Evolutionary conservation across 2,888 invertebrate genomes (phyloP).

Genomic region (Coenonympha arcania): DNA sequence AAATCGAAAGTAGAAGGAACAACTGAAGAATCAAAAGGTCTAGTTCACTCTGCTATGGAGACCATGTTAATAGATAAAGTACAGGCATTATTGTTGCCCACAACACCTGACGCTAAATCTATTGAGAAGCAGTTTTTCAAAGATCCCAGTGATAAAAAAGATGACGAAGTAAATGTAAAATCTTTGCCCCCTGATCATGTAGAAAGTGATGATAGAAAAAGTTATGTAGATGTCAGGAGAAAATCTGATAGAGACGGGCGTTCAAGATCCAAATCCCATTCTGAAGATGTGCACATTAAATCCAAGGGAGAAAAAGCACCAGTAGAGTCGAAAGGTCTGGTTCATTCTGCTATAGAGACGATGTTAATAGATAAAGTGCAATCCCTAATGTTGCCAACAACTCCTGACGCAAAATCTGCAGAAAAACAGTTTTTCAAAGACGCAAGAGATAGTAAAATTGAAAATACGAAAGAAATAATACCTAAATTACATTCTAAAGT

Average conservation of each 20-base stretch:
- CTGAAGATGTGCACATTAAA: neutral
- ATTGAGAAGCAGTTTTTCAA: slow-evolving; percentile 52
- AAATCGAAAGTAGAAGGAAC: slow-evolving; percentile 8
- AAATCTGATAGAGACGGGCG: neutral
- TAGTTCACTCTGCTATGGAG: slow-evolving; percentile 72
- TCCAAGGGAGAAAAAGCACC: slow-evolving; percentile 17
- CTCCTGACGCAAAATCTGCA: slow-evolving; percentile 44
- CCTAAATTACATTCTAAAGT: no score
- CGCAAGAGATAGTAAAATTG: slow-evolving; percentile 39
- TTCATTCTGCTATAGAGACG: slow-evolving; percentile 73
- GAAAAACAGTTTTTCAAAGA: slow-evolving; percentile 55
- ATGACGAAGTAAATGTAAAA: no score
- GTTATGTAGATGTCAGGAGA: neutral
- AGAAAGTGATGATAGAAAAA: neutral
- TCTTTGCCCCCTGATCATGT: neutral
- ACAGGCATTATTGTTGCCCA: slow-evolving; percentile 55
- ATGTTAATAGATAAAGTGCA: slow-evolving; percentile 73
- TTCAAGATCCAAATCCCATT: neutral
- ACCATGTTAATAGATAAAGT: slow-evolving; percentile 74
- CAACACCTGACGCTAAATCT: slow-evolving; percentile 48
- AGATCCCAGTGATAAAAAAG: slow-evolving; percentile 45
- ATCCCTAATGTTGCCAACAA: slow-evolving; percentile 54
- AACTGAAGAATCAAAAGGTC: slow-evolving; percentile 48
- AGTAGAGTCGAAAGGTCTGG: slow-evolving; percentile 53
- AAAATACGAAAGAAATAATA: no score